Percentiles rank a stretch among this genome's conserved stretches.
Evolutionary conservation across 2,113 vertebrate species (phyloP).

Genomic region (Myocastor coypus): DNA sequence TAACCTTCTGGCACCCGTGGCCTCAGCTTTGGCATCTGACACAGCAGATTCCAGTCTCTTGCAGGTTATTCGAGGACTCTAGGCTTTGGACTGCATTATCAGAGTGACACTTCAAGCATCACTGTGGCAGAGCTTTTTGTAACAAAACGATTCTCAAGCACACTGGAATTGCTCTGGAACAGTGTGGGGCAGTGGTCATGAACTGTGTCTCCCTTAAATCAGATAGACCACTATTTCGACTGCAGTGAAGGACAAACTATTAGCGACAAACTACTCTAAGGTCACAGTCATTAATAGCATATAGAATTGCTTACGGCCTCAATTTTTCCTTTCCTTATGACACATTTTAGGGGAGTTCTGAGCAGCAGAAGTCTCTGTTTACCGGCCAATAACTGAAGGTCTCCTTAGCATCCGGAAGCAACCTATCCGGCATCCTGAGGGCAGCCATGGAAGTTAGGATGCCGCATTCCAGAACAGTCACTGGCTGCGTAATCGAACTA

Average conservation of each 20-base stretch:
- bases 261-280: not conserved
- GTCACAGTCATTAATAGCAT: not conserved
- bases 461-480: not conserved
- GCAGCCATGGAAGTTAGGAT: constrained; percentile 3
- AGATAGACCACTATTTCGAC: not conserved
- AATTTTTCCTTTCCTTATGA: constrained; percentile 11
- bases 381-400: constrained; percentile 49
- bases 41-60: not conserved
- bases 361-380: not conserved
- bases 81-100: not conserved
- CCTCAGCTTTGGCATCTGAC: not conserved
- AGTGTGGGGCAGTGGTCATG: not conserved
- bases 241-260: not conserved
- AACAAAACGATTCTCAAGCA: not conserved
- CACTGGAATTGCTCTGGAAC: not conserved
- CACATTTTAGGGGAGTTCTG: constrained; percentile 24
- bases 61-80: not conserved
- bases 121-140: not conserved
- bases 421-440: not conserved
- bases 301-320: not conserved
- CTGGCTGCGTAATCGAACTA: not conserved
- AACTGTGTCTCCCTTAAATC: not conserved
- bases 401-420: not conserved
- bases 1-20: not conserved
- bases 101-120: not conserved